A percentile compares a stretch with the other conserved stretches of the same genome.
Evolutionary conservation across 2,797 vertebrate genomes (phyloP).

Genomic region (Aeoliscus strigatus): DNA sequence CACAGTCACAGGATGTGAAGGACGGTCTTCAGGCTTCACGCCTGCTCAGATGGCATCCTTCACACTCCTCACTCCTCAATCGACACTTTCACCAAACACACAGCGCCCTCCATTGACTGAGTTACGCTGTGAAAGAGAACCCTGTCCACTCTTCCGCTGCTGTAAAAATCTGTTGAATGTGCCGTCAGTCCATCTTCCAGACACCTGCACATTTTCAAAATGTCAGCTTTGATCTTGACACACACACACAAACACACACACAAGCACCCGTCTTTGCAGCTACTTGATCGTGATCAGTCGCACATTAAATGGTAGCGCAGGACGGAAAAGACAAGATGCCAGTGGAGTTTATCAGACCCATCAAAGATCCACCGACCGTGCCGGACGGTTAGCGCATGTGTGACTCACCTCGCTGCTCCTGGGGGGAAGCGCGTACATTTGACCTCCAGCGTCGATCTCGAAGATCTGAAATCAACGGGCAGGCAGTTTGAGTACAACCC

Average conservation of each 20-base stretch:
- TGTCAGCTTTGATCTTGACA: constrained; percentile 50
- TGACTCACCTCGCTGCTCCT: constrained; percentile 80
- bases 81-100: constrained; percentile 8
- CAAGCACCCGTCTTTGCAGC: constrained; percentile 18
- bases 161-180: constrained; percentile 17
- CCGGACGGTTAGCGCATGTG: constrained; percentile 1
- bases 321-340: constrained; percentile 35
- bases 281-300: constrained; percentile 23
- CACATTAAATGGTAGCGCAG: constrained; percentile 16
- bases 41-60: constrained; percentile 22
- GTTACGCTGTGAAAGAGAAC: constrained; percentile 1
- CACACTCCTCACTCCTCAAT: constrained; percentile 16
- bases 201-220: constrained; percentile 47
- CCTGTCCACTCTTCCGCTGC: neutral
- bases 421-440: constrained; percentile 66
- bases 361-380: constrained; percentile 27
- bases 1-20: no score
- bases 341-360: constrained; percentile 26
- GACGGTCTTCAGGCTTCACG: neutral
- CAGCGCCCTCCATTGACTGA: constrained; percentile 23
- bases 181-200: constrained; percentile 30
- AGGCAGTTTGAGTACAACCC: constrained; percentile 29
- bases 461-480: constrained; percentile 78
- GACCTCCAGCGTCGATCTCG: constrained; percentile 77
- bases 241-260: constrained; percentile 3